Evolutionary conservation across 2,113 vertebrate genomes (phyloP).

Genomic region (Tragulus kanchil): DNA sequence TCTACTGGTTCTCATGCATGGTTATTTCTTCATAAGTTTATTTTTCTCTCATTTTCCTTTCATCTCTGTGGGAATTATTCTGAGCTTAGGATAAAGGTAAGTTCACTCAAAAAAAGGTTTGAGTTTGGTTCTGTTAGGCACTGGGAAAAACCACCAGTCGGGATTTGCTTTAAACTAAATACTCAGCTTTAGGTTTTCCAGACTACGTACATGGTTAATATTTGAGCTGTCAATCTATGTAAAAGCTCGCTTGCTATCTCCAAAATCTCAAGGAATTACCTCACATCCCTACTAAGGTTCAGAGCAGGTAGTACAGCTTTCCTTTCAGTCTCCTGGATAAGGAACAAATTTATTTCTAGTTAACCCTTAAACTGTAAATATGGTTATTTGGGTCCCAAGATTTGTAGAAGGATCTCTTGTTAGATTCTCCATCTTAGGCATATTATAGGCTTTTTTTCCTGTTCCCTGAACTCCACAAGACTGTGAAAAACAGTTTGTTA

Average conservation of each 20-base stretch:
- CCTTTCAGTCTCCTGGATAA: not conserved
- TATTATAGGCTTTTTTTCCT: not conserved
- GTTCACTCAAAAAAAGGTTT: not conserved
- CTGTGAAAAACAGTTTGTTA: not conserved
- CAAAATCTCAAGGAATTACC: constrained; percentile 19
- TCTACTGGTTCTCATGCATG: not conserved
- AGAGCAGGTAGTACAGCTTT: not conserved
- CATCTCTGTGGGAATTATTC: not conserved
- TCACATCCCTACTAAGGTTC: not conserved
- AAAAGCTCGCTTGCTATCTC: not conserved
- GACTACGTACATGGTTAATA: not conserved
- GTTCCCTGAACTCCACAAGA: not conserved
- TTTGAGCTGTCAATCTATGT: not conserved
- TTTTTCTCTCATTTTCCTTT: not conserved
- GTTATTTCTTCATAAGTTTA: not conserved
- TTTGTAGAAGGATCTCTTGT: not conserved
- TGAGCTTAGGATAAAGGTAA: not conserved
- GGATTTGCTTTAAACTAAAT: constrained; percentile 30
- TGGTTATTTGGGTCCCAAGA: not conserved
- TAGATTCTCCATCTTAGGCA: not conserved
- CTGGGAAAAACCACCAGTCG: not conserved
- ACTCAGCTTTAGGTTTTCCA: not conserved
- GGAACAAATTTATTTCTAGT: not conserved
- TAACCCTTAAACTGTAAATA: not conserved
- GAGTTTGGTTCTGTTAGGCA: not conserved